Base-by-base conservation (phyloP, 1,140 invertebrate species). In the Pachyrhynchus sulphureomaculatus region DNA sequence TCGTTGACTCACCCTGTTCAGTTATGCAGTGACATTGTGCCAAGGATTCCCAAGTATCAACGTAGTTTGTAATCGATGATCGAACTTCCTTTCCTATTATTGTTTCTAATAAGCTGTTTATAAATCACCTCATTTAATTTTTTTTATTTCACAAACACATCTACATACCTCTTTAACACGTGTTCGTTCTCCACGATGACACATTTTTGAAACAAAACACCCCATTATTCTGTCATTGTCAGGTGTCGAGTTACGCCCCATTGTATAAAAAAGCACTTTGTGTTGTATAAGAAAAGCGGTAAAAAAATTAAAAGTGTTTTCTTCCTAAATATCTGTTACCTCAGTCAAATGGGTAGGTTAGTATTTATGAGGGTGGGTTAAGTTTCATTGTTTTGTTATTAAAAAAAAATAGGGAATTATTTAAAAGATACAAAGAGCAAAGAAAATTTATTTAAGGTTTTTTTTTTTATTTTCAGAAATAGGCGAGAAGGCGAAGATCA, bases 201-300 rank as follows among this genome's bases (percentile, higher is more conserved):
- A 29, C 26, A 29, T 29, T 29, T 29, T 29, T 2, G 26, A 29
- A 29, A 29, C 5, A 6, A 29, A 29, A 29, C 26, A 29, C 26
- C 26, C 26, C 26, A 29, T 47, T 20, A 0, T 10, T 6, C n/a
- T 29, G 44, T 13, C 20, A 23, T 13, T 20, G 44, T n/a, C 44
- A 13, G 6, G 17, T 47, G 10, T 47, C 36, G 13, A 39, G 17
- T 39, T 39, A n/a, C 36, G 36, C n/a, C 36, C 36, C 17, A 42
- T 53, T 53, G 49, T 53, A 10, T 53, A 53, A 23, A 15, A n/a
- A 53, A 39, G 10, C 49, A 53, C 49, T 53, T 53, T 24, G 36
- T 10, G 49, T 36, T 2, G 49, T 39, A 1, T 13, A 39, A 53
- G 12, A 52, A 52, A 53, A 53, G 6, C 33, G 21, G 49, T 21